These are phyloP conservation scores for Heliocidaris tuberculata DNA, from an alignment of 35 echinoderm and acorn worm species.

Conservation along the genomic window DNA sequence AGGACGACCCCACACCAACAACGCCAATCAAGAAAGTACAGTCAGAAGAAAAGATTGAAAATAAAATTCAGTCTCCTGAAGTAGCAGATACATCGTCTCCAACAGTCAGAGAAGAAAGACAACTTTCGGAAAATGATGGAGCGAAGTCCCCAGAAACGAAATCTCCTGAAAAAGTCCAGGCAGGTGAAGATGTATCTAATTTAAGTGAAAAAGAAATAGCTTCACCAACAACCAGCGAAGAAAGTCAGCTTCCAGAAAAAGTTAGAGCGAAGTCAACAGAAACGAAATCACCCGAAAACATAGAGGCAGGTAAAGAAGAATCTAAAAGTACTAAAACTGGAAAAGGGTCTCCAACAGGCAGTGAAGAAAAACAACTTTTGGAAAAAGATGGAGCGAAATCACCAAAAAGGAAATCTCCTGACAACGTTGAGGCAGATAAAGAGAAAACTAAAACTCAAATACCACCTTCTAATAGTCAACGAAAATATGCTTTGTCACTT, in stretches of 20 bases:
- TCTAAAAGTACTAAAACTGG: neutral
- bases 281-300: neutral
- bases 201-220: neutral
- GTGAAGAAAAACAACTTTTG: neutral
- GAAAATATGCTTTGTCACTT: neutral
- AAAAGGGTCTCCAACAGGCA: neutral
- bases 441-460: neutral
- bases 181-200: neutral
- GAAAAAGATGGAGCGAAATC: neutral
- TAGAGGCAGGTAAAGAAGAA: neutral
- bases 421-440: neutral
- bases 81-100: no score
- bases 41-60: no score
- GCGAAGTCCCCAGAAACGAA: neutral
- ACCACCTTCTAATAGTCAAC: neutral
- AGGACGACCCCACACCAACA: neutral
- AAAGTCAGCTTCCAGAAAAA: neutral
- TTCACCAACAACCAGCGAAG: neutral
- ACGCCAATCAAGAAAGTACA: neutral
- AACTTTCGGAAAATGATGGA: neutral
- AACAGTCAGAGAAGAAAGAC: neutral
- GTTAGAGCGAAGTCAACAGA: neutral
- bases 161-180: neutral
- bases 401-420: neutral
- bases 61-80: no score